Evolutionary conservation across 2,888 invertebrate genomes (phyloP), one percentile per base, ranked within the genome.

Genomic region (Caenorhabditis sp.): DNA sequence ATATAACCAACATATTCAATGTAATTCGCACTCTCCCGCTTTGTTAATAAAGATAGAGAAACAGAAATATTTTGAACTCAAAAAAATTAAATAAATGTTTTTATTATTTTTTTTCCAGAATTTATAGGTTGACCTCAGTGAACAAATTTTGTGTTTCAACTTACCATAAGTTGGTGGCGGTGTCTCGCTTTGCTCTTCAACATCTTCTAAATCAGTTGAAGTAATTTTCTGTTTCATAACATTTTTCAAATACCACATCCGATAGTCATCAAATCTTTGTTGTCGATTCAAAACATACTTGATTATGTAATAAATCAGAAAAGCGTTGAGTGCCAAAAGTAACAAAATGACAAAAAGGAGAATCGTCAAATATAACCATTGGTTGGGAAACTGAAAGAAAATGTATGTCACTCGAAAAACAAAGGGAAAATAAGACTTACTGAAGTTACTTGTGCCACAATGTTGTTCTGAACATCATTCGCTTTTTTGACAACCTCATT

Each of bases 111-210:
- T n/a, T n/a, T n/a, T n/a, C n/a, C n/a, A n/a, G n/a, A n/a, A n/a
- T n/a, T n/a, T n/a, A n/a, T n/a, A n/a, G n/a, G n/a, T n/a, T n/a
- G n/a, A n/a, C n/a, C n/a, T n/a, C n/a, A n/a, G n/a, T n/a, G n/a
- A n/a, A n/a, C n/a, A n/a, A n/a, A 4, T 10, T 7, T 7, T 10
- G 10, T 31, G 4, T 10, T 31, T 43, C 43, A 14, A 7, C 43
- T 76, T 74, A 56, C 69, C 68, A 50, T 79, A 76, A 14, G 76
- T 76, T 2, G 78, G 78, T 17, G 78, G 78, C 17, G 78, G 78
- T 5, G 78, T 78, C 50, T 78, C 53, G n/a, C 21, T 23, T 21
- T 7, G 21, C n/a, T 56, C 27, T 14, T 56, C 56, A 56, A n/a
- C 12, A 10, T 26, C 67, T 64, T 12, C 20, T 31, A 1, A 50